These are phyloP conservation scores for Erpetoichthys calabaricus DNA, from an alignment of 2,797 vertebrate species.

Conservation along the genomic window DNA sequence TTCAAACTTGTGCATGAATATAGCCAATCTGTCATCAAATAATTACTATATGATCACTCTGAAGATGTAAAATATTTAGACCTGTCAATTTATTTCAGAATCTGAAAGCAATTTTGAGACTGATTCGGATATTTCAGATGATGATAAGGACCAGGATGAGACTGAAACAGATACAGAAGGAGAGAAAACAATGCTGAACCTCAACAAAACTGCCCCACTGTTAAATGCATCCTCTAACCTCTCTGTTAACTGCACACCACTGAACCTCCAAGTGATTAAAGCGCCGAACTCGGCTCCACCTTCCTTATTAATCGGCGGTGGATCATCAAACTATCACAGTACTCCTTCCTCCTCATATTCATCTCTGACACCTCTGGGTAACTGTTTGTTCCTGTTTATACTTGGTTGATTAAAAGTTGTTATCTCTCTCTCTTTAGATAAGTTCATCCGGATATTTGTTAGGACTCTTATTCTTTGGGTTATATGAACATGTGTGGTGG, in stretches of 20 bases:
- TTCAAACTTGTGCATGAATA: too few species aligned
- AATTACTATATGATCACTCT: too few species aligned
- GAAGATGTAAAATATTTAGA: neutral
- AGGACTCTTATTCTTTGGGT: too few species aligned
- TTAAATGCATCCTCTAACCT: slow-evolving; percentile 57
- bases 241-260: slow-evolving; percentile 47
- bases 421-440: too few species aligned
- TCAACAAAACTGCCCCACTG: slow-evolving; percentile 43
- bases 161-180: slow-evolving; percentile 66
- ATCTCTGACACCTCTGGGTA: slow-evolving; percentile 61
- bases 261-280: slow-evolving; percentile 63
- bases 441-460: too few species aligned
- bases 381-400: slow-evolving; percentile 25
- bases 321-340: slow-evolving; percentile 47
- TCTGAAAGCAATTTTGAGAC: slow-evolving; percentile 81
- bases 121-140: slow-evolving; percentile 72
- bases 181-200: slow-evolving; percentile 53
- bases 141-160: slow-evolving; percentile 64
- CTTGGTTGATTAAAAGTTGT: too few species aligned
- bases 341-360: slow-evolving; percentile 44
- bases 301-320: slow-evolving; percentile 52
- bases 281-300: slow-evolving; percentile 42
- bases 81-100: slow-evolving; percentile 40
- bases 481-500: too few species aligned
- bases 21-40: too few species aligned